Evolutionary conservation across 53 echinoderm and acorn worm genomes (phyloP).

Genomic region (Pentamera pediparva): DNA sequence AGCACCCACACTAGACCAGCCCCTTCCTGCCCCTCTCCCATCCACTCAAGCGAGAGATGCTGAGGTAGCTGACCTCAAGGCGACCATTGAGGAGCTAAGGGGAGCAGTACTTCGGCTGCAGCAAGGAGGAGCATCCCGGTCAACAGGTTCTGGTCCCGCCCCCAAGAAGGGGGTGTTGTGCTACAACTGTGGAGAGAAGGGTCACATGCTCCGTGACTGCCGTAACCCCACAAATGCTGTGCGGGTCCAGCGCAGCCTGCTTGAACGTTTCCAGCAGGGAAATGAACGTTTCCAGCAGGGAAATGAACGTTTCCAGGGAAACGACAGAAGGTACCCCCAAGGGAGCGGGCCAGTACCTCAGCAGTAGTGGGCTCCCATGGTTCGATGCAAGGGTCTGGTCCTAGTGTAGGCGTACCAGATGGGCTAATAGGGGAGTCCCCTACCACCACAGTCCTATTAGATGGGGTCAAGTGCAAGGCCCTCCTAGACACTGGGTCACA

Average conservation of each 20-base stretch:
- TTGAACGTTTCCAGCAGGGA: constrained; percentile 30
- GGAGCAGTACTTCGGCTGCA: neutral
- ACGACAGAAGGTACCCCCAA: constrained; percentile 22
- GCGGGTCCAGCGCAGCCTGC: constrained; percentile 29
- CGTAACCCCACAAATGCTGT: constrained; percentile 11
- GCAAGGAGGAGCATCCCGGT: neutral
- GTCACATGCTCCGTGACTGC: constrained; percentile 39
- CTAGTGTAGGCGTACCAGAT: constrained; percentile 14
- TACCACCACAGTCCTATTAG: constrained; percentile 1
- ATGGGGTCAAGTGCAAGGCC: neutral
- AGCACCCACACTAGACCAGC: neutral
- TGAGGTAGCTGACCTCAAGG: constrained; percentile 4
- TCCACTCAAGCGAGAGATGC: neutral
- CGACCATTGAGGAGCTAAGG: constrained; percentile 8
- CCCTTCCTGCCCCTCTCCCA: constrained; percentile 5
- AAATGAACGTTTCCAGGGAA: too few relatives aligned
- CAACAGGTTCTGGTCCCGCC: neutral
- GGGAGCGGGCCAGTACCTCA: constrained; percentile 29
- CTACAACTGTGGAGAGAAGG: constrained; percentile 52
- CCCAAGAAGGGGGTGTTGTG: constrained; percentile 15
- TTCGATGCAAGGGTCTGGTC: too few relatives aligned
- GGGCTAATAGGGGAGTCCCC: constrained; percentile 24
- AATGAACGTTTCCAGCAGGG: too few relatives aligned
- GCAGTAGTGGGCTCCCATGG: neutral
- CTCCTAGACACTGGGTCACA: constrained; percentile 57